These are phyloP conservation scores for Pemphigus obesinymphae DNA, from an alignment of 1,140 invertebrate species.

Conservation along the genomic window DNA sequence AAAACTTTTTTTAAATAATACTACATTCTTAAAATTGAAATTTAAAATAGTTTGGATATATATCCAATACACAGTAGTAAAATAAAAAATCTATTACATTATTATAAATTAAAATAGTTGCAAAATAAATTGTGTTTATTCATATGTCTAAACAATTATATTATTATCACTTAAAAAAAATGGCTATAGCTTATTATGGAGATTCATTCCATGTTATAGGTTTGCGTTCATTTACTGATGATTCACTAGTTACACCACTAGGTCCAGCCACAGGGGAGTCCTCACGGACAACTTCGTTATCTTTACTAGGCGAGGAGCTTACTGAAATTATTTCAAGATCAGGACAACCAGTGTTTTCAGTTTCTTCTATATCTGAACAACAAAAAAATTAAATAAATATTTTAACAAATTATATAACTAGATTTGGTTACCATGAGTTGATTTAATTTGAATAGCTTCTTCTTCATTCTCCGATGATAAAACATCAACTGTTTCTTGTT, in stretches of 20 bases:
- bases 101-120: no score
- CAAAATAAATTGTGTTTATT: no score
- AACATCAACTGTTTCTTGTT: constrained; percentile 28
- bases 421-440: constrained; percentile 8
- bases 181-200: neutral
- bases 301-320: constrained; percentile 14
- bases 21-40: no score
- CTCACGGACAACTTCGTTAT: neutral
- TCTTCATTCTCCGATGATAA: constrained; percentile 31
- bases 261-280: constrained; percentile 29
- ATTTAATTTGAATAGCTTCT: constrained; percentile 7
- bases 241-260: constrained; percentile 22
- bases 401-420: neutral
- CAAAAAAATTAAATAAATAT: neutral
- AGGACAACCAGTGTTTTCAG: neutral
- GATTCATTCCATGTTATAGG: constrained; percentile 38
- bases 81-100: no score
- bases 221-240: constrained; percentile 25
- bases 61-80: no score
- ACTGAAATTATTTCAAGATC: constrained; percentile 16
- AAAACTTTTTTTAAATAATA: no score
- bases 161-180: no score
- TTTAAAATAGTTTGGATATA: no score
- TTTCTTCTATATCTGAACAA: constrained; percentile 10
- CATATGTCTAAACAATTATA: no score